Conservation (phyloP, 2,113 vertebrate genomes). For the Eurypyga helias region DNA sequence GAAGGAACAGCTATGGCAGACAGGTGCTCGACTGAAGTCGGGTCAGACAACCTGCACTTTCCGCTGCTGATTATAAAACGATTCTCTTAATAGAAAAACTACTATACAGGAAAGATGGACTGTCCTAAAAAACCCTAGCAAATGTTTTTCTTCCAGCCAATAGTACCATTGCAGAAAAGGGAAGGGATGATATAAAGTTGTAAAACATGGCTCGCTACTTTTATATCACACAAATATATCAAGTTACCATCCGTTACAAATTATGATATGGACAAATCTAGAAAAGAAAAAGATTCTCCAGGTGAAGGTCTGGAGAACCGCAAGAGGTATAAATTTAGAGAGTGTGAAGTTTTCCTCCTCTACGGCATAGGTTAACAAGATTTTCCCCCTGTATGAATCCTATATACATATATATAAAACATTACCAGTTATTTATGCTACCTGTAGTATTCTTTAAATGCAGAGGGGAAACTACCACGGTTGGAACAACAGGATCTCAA, state of each 20-base stretch:
- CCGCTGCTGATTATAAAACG: conserved; percentile 71
- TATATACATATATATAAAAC: conserved; percentile 82
- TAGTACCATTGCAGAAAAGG: conserved; percentile 84
- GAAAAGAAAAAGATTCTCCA: conserved; percentile 67
- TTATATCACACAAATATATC: conserved; percentile 87
- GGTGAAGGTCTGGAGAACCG: conserved; percentile 67
- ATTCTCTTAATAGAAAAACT: conserved; percentile 67
- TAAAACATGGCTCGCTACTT: conserved; percentile 85
- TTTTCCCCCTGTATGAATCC: conserved; percentile 74
- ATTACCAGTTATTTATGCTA: conserved; percentile 70
- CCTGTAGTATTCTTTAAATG: conserved; percentile 67
- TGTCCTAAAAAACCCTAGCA: conserved; percentile 71
- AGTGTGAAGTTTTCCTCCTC: conserved; percentile 75
- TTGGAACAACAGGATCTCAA: conserved; percentile 63
- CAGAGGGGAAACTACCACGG: conserved; percentile 55
- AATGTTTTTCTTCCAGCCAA: conserved; percentile 78
- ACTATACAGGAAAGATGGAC: conserved; percentile 72
- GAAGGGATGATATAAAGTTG: conserved; percentile 77
- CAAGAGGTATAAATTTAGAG: conserved; percentile 76
- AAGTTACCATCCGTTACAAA: conserved; percentile 76
- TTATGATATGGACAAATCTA: conserved; percentile 75
- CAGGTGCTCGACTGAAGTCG: conserved; percentile 58
- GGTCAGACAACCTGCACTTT: conserved; percentile 69
- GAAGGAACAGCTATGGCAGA: conserved; percentile 84
- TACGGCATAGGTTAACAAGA: conserved; percentile 68